Evolutionary conservation across 1,140 invertebrate genomes (phyloP).

Genomic region (Papilio xuthus): DNA sequence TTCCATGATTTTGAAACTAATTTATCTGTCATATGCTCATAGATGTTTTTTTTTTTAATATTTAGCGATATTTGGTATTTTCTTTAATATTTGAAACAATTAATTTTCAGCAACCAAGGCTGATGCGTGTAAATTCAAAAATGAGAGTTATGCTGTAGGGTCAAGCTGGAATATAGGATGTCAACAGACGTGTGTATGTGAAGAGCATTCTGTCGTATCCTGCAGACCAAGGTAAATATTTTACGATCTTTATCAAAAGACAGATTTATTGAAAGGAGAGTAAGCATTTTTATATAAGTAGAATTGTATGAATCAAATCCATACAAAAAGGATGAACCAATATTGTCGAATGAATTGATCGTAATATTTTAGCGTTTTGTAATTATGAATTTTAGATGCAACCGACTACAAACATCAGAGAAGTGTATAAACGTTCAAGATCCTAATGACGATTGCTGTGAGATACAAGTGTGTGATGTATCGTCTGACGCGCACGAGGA

Average conservation of each 20-base stretch:
- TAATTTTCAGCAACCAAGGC: constrained; percentile 62
- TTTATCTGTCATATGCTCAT: too few relatives aligned
- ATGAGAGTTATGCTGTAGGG: constrained; percentile 87
- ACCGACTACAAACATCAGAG: constrained; percentile 81
- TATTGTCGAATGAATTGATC: neutral
- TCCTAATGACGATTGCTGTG: constrained; percentile 91
- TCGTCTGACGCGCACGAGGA: constrained; percentile 88
- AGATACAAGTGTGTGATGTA: constrained; percentile 91
- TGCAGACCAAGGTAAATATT: constrained; percentile 85
- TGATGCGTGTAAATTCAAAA: constrained; percentile 88
- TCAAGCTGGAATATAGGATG: constrained; percentile 90
- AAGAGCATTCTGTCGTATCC: constrained; percentile 85
- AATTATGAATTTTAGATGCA: constrained; percentile 76
- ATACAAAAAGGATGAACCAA: too few relatives aligned
- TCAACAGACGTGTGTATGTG: constrained; percentile 88
- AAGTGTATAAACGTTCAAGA: constrained; percentile 88
- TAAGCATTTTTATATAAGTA: neutral
- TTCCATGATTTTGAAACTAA: too few relatives aligned
- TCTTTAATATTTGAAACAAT: constrained; percentile 15
- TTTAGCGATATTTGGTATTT: neutral
- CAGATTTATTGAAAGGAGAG: neutral
- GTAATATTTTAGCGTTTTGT: too few relatives aligned
- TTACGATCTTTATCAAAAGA: neutral
- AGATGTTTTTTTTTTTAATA: too few relatives aligned
- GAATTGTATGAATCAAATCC: too few relatives aligned